A percentile compares a stretch with the other conserved stretches of the same genome.
Evolutionary conservation across 2,113 vertebrate genomes (phyloP).

Genomic region (Pseudorasbora parva): DNA sequence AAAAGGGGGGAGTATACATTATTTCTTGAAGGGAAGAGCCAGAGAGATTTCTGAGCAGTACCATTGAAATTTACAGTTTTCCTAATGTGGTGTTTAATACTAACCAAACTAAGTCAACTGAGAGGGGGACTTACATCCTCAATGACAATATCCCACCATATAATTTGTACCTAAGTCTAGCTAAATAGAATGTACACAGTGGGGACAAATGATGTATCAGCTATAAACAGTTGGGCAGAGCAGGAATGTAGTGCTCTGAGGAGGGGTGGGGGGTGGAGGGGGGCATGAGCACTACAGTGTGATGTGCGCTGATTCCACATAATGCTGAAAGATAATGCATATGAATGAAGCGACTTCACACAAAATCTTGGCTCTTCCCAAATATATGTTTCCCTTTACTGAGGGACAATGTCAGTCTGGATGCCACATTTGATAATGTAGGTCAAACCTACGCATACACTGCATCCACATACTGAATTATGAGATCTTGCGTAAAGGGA

Average conservation of each 20-base stretch:
- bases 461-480: not conserved
- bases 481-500: not conserved
- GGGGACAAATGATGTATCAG: not conserved
- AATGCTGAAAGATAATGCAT: conserved; percentile 9
- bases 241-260: conserved; percentile 11
- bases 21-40: not conserved
- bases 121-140: not conserved
- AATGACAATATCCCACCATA: not conserved
- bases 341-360: conserved; percentile 26
- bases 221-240: conserved; percentile 13
- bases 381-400: conserved; percentile 51
- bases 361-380: conserved; percentile 38
- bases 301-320: conserved; percentile 10
- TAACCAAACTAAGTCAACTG: conserved; percentile 5
- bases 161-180: conserved; percentile 6
- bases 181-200: conserved; percentile 12
- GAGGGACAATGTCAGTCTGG: conserved; percentile 18
- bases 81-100: conserved; percentile 50
- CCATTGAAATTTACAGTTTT: conserved; percentile 52
- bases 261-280: not conserved
- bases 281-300: not conserved
- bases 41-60: conserved; percentile 29
- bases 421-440: conserved; percentile 44
- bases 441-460: not conserved
- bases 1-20: no score